phyloP scores from a whole-genome alignment of 92 coral and sea anemone genomes.

The Anthopleura xanthogrammica region DNA sequence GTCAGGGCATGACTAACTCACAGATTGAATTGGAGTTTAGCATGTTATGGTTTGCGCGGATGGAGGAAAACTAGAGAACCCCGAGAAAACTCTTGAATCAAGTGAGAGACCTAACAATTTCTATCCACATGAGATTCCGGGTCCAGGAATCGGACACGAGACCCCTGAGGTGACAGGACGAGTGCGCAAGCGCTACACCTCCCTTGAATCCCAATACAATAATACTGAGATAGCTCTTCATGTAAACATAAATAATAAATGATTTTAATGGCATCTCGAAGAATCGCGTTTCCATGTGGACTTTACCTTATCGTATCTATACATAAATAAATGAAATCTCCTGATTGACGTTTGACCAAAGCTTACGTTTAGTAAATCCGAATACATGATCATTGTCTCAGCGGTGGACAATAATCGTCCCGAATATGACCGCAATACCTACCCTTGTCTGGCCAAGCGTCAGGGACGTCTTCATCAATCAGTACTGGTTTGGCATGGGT shows the following conservation, averaged over 20 bases:
- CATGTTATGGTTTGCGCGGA: too few relatives aligned
- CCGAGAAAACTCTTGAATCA: too few relatives aligned
- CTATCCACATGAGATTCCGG: too few relatives aligned
- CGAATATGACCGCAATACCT: background rate
- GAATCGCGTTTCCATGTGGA: background rate
- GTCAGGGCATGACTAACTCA: too few relatives aligned
- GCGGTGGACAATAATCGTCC: background rate
- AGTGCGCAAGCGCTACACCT: too few relatives aligned
- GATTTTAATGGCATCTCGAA: background rate
- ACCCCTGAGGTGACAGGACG: too few relatives aligned
- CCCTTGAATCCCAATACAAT: background rate
- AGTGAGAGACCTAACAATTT: too few relatives aligned
- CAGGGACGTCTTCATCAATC: background rate
- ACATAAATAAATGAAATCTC: background rate
- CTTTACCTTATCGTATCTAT: background rate
- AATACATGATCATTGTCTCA: background rate
- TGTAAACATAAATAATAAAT: background rate
- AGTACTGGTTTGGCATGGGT: background rate
- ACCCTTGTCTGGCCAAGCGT: background rate
- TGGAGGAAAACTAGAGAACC: too few relatives aligned
- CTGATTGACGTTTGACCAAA: background rate
- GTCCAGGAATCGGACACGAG: too few relatives aligned
- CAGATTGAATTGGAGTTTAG: too few relatives aligned
- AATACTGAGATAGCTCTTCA: background rate
- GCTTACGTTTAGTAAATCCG: background rate